Conservation (phyloP, 1,140 invertebrate species). For the Trachymyrmex cornetzi region DNA sequence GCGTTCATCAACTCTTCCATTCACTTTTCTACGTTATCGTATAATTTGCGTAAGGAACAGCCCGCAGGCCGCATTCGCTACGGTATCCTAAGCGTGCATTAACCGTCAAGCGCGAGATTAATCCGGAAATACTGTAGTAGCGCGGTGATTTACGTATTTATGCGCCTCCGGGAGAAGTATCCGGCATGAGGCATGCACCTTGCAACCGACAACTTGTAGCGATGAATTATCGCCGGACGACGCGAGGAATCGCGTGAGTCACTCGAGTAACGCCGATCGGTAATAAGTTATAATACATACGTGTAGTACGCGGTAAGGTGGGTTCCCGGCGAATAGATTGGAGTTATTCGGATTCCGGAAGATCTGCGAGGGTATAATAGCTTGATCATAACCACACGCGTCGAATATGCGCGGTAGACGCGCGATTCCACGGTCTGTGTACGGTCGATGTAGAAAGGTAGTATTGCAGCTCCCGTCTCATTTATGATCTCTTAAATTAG, state of each 20-base stretch:
- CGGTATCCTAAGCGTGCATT: slow-evolving; percentile 48
- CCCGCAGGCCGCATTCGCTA: slow-evolving; percentile 27
- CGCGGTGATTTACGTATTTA: slow-evolving; percentile 61
- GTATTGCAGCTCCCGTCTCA: background rate
- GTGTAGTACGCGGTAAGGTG: background rate
- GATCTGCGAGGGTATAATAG: background rate
- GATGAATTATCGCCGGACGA: slow-evolving; percentile 45
- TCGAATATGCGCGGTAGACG: background rate
- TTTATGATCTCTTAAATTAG: slow-evolving; percentile 14
- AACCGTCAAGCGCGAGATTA: slow-evolving; percentile 34
- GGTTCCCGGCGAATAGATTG: slow-evolving; percentile 8
- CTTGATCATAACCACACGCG: slow-evolving; percentile 14
- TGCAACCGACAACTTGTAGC: slow-evolving; percentile 29
- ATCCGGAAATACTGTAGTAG: slow-evolving; percentile 41
- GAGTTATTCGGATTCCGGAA: slow-evolving; percentile 28
- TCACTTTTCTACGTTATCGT: slow-evolving; percentile 43
- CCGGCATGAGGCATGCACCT: slow-evolving; percentile 47
- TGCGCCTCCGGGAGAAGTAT: slow-evolving; percentile 39
- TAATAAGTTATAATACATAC: slow-evolving; percentile 44
- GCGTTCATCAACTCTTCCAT: background rate
- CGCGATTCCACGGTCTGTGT: background rate
- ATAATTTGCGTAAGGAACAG: slow-evolving; percentile 30
- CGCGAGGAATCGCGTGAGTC: slow-evolving; percentile 45
- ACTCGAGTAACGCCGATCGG: slow-evolving; percentile 42
- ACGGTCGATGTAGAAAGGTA: background rate